These are phyloP conservation scores for Panzeria rudis DNA, from an alignment of 2,888 invertebrate genomes.

Conservation along the genomic window DNA sequence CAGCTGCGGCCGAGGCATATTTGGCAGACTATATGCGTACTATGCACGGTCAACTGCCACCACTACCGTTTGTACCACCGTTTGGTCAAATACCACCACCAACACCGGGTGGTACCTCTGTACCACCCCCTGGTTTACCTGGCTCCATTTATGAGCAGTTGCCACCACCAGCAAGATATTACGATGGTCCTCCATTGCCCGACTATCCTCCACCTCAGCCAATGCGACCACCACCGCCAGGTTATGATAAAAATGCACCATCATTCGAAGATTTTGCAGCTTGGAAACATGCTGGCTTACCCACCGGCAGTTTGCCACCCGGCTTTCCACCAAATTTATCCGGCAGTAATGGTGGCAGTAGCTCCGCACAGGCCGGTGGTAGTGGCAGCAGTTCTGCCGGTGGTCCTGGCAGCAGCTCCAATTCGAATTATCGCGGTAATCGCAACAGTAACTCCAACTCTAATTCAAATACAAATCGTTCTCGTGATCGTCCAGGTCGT, in stretches of 20 bases:
- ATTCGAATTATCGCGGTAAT: constrained; percentile 78
- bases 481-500: constrained; percentile 80
- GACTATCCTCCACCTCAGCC: constrained; percentile 88
- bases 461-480: constrained; percentile 77
- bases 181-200: constrained; percentile 90
- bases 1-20: constrained; percentile 92
- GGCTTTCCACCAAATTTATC: constrained; percentile 79
- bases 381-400: constrained; percentile 63
- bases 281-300: constrained; percentile 81
- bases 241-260: constrained; percentile 88
- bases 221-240: constrained; percentile 84
- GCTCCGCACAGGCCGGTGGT: constrained; percentile 43
- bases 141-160: constrained; percentile 85
- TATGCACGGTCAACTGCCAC: constrained; percentile 93
- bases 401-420: constrained; percentile 72
- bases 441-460: constrained; percentile 75
- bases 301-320: constrained; percentile 77
- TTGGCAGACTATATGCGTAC: constrained; percentile 95
- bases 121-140: constrained; percentile 79
- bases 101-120: constrained; percentile 85
- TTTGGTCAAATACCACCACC: constrained; percentile 87
- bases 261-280: constrained; percentile 87
- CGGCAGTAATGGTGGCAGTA: constrained; percentile 65
- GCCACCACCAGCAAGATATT: constrained; percentile 92
- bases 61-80: constrained; percentile 93